Percentiles rank a stretch among this genome's conserved stretches.
These are phyloP conservation scores for Porites divaricata DNA, from an alignment of 92 coral and sea anemone genomes.

Conservation along the genomic window DNA sequence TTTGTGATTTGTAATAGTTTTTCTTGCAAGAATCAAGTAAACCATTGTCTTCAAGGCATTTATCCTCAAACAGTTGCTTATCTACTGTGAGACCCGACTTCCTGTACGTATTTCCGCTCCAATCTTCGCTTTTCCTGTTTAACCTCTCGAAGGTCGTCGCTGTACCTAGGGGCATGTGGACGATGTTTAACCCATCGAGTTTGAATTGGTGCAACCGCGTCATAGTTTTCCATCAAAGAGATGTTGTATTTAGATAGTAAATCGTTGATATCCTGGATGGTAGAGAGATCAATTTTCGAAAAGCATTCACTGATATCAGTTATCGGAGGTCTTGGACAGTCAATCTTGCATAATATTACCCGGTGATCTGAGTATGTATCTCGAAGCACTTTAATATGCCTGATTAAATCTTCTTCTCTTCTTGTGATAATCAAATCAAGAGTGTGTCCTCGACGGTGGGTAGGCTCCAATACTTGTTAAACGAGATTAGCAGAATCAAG, in stretches of 20 bases:
- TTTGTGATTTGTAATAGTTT: slow-evolving; percentile 15
- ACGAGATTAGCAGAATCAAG: slow-evolving; percentile 21
- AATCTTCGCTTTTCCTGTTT: slow-evolving; percentile 27
- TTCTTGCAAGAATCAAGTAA: slow-evolving; percentile 26
- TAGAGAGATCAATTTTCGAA: background rate
- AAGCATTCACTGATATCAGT: background rate
- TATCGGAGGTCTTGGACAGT: slow-evolving; percentile 6
- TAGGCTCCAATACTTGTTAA: slow-evolving; percentile 13
- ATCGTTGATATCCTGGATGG: background rate
- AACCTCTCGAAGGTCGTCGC: slow-evolving; percentile 13
- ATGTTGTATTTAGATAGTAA: slow-evolving; percentile 4
- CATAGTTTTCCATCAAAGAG: background rate
- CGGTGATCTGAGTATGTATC: slow-evolving; percentile 12
- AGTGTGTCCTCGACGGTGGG: slow-evolving; percentile 13
- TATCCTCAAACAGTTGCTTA: slow-evolving; percentile 17
- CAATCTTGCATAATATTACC: background rate
- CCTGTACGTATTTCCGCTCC: slow-evolving; percentile 22
- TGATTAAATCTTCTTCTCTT: slow-evolving; percentile 2
- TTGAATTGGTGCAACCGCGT: background rate
- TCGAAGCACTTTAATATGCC: slow-evolving; percentile 4
- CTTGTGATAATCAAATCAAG: slow-evolving; percentile 21
- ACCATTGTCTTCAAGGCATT: slow-evolving; percentile 28
- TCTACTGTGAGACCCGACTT: slow-evolving; percentile 33
- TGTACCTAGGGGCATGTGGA: slow-evolving; percentile 33
- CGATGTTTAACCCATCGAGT: background rate